Percentiles rank a stretch among this genome's conserved stretches.
Evolutionary conservation across 1,140 invertebrate species (phyloP).

Genomic region (Battus philenor): DNA sequence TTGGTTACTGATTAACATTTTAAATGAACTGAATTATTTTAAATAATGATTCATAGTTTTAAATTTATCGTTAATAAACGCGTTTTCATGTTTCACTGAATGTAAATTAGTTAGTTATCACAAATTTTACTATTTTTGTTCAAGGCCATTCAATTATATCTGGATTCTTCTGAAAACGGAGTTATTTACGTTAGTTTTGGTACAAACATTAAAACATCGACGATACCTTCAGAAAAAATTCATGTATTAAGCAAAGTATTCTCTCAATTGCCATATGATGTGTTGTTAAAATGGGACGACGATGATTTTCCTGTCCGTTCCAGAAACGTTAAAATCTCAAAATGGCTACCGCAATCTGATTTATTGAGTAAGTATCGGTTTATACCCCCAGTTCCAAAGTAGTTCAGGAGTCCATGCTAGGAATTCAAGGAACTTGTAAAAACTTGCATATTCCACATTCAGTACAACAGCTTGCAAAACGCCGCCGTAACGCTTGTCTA

Average conservation of each 20-base stretch:
- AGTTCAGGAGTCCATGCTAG: too few relatives aligned
- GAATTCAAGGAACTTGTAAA: too few relatives aligned
- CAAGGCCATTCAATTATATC: slow-evolving; percentile 35
- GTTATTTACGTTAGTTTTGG: slow-evolving; percentile 75
- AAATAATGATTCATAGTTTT: too few relatives aligned
- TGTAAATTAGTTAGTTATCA: too few relatives aligned
- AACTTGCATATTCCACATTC: too few relatives aligned
- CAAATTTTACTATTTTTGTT: slow-evolving; percentile 10
- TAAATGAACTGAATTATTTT: too few relatives aligned
- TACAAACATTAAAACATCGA: slow-evolving; percentile 55
- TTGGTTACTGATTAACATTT: too few relatives aligned
- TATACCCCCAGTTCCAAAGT: too few relatives aligned
- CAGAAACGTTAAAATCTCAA: slow-evolving; percentile 44
- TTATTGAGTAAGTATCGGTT: slow-evolving; percentile 69
- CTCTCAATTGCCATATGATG: slow-evolving; percentile 55
- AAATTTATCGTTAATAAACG: too few relatives aligned
- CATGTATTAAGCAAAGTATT: slow-evolving; percentile 63
- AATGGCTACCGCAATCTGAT: slow-evolving; percentile 75
- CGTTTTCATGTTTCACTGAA: too few relatives aligned
- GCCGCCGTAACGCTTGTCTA: too few relatives aligned
- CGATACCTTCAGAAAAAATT: slow-evolving; percentile 46
- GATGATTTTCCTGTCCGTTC: slow-evolving; percentile 31
- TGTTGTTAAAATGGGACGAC: slow-evolving; percentile 74
- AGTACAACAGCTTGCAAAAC: too few relatives aligned
- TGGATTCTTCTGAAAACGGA: slow-evolving; percentile 36